phyloP scores from a whole-genome alignment of 2,888 invertebrate species.

The Drosophila atripex region DNA sequence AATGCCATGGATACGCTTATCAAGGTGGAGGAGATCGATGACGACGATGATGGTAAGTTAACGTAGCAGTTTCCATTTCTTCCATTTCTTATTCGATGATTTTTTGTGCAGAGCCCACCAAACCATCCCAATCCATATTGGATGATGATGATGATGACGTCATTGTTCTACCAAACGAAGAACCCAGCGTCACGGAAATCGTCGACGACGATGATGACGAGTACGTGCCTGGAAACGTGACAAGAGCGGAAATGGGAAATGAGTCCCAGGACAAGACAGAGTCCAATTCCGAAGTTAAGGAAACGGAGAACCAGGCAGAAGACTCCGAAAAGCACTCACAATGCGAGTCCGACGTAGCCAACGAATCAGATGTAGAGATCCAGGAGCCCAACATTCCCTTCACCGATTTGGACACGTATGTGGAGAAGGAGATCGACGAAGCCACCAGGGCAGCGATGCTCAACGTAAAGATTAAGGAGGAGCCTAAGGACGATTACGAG shows the following conservation, averaged over 20 bases:
- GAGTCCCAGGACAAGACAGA: conserved; percentile 25
- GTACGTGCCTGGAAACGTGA: conserved; percentile 71
- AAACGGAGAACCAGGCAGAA: conserved; percentile 15
- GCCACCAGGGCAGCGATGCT: conserved; percentile 77
- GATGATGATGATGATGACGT: conserved; percentile 88
- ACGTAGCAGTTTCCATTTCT: neutral
- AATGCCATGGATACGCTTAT: conserved; percentile 81
- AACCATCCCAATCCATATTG: conserved; percentile 17
- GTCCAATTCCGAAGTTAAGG: conserved; percentile 16
- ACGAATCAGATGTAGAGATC: conserved; percentile 83
- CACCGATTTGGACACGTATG: conserved; percentile 83
- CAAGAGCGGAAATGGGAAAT: conserved; percentile 39
- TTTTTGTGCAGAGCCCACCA: conserved; percentile 7
- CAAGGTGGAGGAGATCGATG: conserved; percentile 77
- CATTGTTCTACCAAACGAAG: conserved; percentile 88
- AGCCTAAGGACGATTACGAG: conserved; percentile 88
- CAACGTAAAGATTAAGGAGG: conserved; percentile 88
- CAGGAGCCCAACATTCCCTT: conserved; percentile 84
- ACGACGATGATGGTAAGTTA: conserved; percentile 54
- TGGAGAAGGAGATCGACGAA: conserved; percentile 79
- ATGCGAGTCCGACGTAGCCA: conserved; percentile 57
- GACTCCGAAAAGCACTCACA: conserved; percentile 19
- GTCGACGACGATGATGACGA: conserved; percentile 84
- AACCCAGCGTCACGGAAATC: conserved; percentile 87
- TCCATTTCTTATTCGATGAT: neutral